Conservation (phyloP, 2,113 vertebrate genomes). For the Oreochromis spilurus region DNA sequence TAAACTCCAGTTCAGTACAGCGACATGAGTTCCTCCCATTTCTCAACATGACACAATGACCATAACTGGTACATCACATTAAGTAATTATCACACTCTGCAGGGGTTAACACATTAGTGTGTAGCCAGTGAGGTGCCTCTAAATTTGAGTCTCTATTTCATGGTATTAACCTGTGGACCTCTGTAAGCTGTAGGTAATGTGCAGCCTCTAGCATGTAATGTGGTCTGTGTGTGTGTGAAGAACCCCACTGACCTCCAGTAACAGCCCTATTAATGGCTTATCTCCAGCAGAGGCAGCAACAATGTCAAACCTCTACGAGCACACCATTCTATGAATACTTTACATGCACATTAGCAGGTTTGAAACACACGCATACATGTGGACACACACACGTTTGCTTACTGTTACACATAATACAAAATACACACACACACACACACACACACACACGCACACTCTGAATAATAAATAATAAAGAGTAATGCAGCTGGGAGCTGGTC, state of each 20-base stretch:
- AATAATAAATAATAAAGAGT: background rate
- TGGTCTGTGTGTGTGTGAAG: slow-evolving; percentile 19
- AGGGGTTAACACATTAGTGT: slow-evolving; percentile 40
- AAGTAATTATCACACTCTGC: slow-evolving; percentile 39
- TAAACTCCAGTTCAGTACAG: background rate
- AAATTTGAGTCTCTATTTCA: slow-evolving; percentile 51
- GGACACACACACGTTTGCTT: background rate
- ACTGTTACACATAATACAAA: background rate
- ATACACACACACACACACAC: background rate
- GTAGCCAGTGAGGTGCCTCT: slow-evolving; percentile 4
- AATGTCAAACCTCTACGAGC: background rate
- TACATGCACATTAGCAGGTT: background rate
- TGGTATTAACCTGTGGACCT: slow-evolving; percentile 62
- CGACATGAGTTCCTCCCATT: background rate
- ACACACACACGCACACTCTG: background rate
- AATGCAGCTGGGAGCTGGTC: background rate
- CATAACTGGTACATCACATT: slow-evolving; percentile 19
- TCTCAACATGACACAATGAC: slow-evolving; percentile 14
- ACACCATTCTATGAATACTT: background rate
- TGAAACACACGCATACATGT: background rate
- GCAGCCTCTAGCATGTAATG: slow-evolving; percentile 50
- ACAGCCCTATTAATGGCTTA: slow-evolving; percentile 49
- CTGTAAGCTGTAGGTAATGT: slow-evolving; percentile 52
- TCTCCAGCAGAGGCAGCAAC: slow-evolving; percentile 33
- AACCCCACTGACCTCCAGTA: slow-evolving; percentile 38